These are phyloP conservation scores for Ceratosolen solmsi DNA, from an alignment of 1,140 invertebrate species.

Conservation along the genomic window DNA sequence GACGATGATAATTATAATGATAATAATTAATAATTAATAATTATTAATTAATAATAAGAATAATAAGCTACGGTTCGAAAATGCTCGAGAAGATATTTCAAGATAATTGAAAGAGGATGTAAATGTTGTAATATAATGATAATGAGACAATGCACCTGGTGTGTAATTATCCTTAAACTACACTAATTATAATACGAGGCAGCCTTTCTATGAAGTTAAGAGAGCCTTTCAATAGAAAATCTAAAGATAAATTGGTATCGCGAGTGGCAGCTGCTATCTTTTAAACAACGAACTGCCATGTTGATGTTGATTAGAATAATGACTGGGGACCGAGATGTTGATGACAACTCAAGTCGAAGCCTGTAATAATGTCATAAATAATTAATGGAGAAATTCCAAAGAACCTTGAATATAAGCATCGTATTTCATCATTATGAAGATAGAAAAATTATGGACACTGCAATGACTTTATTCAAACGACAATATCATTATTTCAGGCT, in stretches of 20 bases:
- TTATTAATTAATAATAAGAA: neutral
- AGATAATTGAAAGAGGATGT: neutral
- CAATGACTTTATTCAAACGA: neutral
- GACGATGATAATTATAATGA: no score
- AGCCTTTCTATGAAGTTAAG: slow-evolving; percentile 18
- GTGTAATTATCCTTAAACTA: slow-evolving; percentile 24
- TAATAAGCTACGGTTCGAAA: neutral
- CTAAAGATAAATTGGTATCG: slow-evolving; percentile 13
- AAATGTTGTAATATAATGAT: slow-evolving; percentile 9
- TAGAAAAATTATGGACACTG: neutral
- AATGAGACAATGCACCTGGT: slow-evolving; percentile 7
- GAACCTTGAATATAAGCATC: neutral
- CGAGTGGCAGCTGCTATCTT: neutral
- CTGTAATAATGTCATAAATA: neutral
- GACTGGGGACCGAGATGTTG: neutral
- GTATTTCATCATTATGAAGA: slow-evolving; percentile 7
- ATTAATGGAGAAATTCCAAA: neutral
- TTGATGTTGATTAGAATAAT: slow-evolving; percentile 4
- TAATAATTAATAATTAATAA: no score
- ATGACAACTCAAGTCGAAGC: slow-evolving; percentile 1
- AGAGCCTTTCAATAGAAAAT: neutral
- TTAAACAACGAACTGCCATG: neutral
- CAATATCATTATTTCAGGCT: neutral
- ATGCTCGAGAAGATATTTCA: neutral
- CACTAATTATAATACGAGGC: slow-evolving; percentile 18